Base-by-base conservation (phyloP, 2,797 vertebrate species). In the Pitangus sulphuratus region DNA sequence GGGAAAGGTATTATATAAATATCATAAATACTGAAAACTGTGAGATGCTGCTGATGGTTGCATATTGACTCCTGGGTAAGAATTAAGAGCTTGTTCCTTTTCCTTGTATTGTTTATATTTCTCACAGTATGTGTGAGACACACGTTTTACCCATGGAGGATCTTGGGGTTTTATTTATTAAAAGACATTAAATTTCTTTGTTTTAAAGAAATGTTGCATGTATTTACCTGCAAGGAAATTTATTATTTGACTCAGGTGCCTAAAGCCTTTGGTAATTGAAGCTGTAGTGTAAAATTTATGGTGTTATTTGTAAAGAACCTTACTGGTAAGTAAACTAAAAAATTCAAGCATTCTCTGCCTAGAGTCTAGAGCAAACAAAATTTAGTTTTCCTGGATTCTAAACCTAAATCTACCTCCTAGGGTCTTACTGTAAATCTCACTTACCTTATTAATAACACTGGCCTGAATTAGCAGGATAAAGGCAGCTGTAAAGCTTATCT, bases 381-480 rank as follows among this genome's bases (percentile, higher is more conserved):
- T 40, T 37, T 44, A 47, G 45, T 39, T 90, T 64, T 78, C 37
- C 44, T 87, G 35, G 31, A 33, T 84, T 65, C 75, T 79, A 74
- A 90, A 66, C 31, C 50, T 69, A 87, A 85, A 83, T 87, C 56
- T 85, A 40, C 42, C 26, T 84, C 33, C 50, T 25, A 48, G 15
- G 26, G 6, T 66, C 71, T 89, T 65, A 33, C 20, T 5, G 4
- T 84, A 71, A 87, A 87, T 96, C 48, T 95, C 65, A 53, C 1
- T 0, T 21, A 72, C 28, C 58, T 94, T 79, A 77, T 88, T 88
- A 93, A 80, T 72, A 86, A 84, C 45, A 47, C 30, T 66, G 70
- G 53, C 17, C 90, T 82, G 87, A 97, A 95, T 91, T 88, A 93
- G 77, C n/a, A 47, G 79, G 69, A 91, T 92, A 56, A 89, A 89